These are phyloP conservation scores for Microcebus jonahi DNA, from an alignment of 2,113 vertebrate species.

Conservation along the genomic window DNA sequence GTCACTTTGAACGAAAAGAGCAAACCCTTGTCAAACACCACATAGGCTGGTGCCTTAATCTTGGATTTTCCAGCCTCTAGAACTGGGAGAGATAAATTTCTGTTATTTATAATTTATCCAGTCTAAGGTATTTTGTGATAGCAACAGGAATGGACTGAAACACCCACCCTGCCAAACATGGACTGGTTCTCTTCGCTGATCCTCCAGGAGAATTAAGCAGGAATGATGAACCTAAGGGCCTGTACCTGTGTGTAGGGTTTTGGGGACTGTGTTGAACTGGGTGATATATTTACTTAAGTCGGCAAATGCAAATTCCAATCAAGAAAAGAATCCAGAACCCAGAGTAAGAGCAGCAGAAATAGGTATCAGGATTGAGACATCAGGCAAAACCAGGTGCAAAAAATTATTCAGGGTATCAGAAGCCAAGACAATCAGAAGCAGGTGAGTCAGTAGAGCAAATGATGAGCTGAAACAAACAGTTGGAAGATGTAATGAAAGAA, in stretches of 20 bases:
- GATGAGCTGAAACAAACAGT: not conserved
- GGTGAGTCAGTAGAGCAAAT: not conserved
- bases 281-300: not conserved
- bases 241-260: not conserved
- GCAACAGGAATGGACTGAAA: not conserved
- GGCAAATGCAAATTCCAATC: not conserved
- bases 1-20: not conserved
- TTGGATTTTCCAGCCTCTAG: not conserved
- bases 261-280: not conserved
- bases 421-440: not conserved
- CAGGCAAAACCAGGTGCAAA: not conserved
- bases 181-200: not conserved
- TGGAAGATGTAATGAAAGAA: not conserved
- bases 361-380: not conserved
- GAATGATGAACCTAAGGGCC: not conserved
- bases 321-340: not conserved
- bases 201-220: not conserved
- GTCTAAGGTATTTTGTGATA: not conserved
- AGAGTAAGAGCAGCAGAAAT: not conserved
- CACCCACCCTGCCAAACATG: not conserved
- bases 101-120: not conserved
- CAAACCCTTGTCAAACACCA: not conserved
- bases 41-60: not conserved
- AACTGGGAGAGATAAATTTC: not conserved
- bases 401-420: not conserved